Conservation (phyloP, 2,888 invertebrate species). For the Trachelus troglodyta region DNA sequence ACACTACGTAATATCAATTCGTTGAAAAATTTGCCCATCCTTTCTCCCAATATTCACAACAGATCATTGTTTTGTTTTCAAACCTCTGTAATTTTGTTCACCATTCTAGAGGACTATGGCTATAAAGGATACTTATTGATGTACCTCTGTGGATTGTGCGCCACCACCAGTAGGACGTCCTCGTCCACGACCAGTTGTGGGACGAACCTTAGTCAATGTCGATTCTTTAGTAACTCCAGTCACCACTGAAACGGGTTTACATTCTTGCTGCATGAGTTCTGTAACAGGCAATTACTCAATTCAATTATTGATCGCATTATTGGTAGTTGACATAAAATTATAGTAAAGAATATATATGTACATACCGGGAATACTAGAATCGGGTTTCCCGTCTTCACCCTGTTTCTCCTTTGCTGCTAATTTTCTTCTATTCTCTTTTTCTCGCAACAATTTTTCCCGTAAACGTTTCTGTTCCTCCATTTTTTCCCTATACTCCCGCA, state of each 20-base stretch:
- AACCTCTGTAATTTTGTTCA: neutral
- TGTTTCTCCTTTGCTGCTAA: conserved; percentile 62
- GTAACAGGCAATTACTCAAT: conserved; percentile 8
- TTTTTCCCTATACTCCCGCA: conserved; percentile 65
- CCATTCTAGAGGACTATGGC: neutral
- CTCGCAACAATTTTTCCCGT: conserved; percentile 65
- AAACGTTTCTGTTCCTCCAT: conserved; percentile 67
- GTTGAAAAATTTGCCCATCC: neutral
- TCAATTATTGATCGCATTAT: neutral
- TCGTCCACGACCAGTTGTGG: conserved; percentile 40
- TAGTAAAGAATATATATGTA: conserved; percentile 3
- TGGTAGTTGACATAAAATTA: neutral
- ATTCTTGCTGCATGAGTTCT: conserved; percentile 45
- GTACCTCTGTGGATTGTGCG: conserved; percentile 59
- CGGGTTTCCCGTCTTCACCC: conserved; percentile 43
- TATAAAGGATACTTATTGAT: conserved; percentile 37
- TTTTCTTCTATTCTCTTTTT: conserved; percentile 66
- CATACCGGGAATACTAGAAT: conserved; percentile 40
- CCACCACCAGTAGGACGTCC: conserved; percentile 40
- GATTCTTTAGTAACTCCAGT: conserved; percentile 47
- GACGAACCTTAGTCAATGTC: conserved; percentile 37
- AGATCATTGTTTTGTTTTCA: neutral
- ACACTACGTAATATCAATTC: neutral
- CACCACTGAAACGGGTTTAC: conserved; percentile 37
- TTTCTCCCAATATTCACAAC: neutral